A percentile compares a stretch with the other conserved stretches of the same genome.
These are phyloP conservation scores for Suricata suricatta DNA, from an alignment of 2,113 vertebrate genomes.

Conservation along the genomic window DNA sequence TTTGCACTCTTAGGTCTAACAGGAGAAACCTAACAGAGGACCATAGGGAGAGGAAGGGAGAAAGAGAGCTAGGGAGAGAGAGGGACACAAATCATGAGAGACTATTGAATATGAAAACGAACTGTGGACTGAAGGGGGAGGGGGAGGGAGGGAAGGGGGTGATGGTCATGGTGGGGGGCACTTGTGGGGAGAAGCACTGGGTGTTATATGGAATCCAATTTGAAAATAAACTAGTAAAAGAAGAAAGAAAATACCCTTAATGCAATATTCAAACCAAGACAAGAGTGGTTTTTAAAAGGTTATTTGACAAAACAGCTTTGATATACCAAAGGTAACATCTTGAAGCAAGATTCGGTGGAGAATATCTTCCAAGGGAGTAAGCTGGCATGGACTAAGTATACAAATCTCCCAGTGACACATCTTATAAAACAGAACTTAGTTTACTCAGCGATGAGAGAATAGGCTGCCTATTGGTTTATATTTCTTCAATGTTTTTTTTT, in stretches of 20 bases:
- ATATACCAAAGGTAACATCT: background rate
- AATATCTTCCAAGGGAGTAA: background rate
- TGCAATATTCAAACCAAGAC: background rate
- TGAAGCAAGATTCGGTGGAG: background rate
- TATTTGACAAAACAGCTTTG: background rate
- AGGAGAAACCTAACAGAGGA: too few species aligned
- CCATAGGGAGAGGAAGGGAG: too few species aligned
- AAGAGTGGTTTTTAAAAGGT: background rate
- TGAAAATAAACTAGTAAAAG: too few species aligned
- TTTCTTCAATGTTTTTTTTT: slow-evolving; percentile 9
- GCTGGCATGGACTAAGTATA: background rate
- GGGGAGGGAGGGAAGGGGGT: too few species aligned
- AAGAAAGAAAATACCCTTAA: background rate
- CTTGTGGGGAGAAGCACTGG: too few species aligned
- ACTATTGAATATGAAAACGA: too few species aligned
- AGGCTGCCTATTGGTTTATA: background rate
- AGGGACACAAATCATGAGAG: too few species aligned
- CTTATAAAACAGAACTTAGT: background rate
- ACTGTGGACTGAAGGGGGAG: too few species aligned
- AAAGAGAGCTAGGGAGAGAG: too few species aligned
- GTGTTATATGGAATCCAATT: too few species aligned
- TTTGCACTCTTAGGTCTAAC: too few species aligned
- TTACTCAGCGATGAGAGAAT: background rate
- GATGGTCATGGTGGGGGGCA: too few species aligned
- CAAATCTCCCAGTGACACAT: background rate